A percentile compares a stretch with the other conserved stretches of the same genome.
These are phyloP conservation scores for Dendrocopos noguchii DNA, from an alignment of 2,113 vertebrate genomes.

Conservation along the genomic window DNA sequence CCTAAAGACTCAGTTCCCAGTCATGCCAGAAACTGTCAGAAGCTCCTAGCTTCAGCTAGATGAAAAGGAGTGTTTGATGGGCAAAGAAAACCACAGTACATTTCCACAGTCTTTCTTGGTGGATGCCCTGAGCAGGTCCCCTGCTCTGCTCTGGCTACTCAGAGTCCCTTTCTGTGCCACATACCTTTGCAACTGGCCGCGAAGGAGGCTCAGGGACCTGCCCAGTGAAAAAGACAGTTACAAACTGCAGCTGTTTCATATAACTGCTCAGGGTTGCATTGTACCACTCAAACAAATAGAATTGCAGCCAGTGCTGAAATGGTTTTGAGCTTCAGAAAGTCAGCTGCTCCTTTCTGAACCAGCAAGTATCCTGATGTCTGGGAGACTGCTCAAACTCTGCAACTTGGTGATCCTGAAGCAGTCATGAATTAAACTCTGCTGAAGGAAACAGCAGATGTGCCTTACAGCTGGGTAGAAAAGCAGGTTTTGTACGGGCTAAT, in stretches of 20 bases:
- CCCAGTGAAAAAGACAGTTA: neutral
- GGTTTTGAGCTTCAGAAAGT: neutral
- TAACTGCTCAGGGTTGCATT: neutral
- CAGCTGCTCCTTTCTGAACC: neutral
- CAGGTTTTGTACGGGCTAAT: neutral
- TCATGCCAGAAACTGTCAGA: neutral
- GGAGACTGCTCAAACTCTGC: neutral
- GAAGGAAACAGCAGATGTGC: neutral
- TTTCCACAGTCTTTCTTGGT: neutral
- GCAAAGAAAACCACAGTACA: neutral
- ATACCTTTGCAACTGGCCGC: rapidly evolving
- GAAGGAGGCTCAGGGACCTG: neutral
- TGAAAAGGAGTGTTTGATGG: neutral
- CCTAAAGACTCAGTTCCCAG: neutral
- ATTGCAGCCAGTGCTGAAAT: neutral
- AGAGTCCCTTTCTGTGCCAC: neutral
- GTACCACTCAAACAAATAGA: neutral
- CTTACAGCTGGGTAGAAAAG: neutral
- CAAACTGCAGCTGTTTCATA: neutral
- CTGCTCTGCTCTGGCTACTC: neutral
- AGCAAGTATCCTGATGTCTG: neutral
- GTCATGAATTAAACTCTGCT: neutral
- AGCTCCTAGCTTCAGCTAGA: neutral
- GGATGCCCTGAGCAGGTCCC: neutral
- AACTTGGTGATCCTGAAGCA: rapidly evolving